Evolutionary conservation across 1,140 invertebrate species (phyloP).

Genomic region (Ptiloglossa arizonensis): DNA sequence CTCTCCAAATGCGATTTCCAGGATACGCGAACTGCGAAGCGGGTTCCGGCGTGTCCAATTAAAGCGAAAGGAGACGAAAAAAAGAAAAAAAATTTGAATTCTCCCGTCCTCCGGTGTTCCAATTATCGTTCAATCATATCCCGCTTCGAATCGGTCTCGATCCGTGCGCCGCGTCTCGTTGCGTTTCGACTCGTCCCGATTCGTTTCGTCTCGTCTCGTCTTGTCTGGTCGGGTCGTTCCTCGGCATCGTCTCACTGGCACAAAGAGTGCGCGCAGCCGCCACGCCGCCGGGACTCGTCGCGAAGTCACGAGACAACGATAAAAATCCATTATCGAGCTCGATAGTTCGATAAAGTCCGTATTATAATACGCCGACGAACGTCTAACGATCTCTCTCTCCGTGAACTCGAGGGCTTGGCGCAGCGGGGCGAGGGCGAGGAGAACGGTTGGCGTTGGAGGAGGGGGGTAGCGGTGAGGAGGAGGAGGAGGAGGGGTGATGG

Average conservation of each 20-base stretch:
- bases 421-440: no score
- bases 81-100: conserved; percentile 17
- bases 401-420: neutral
- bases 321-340: neutral
- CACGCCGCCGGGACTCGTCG: neutral
- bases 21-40: neutral
- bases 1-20: neutral
- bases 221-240: no score
- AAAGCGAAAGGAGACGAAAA: conserved; percentile 15
- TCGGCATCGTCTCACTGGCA: no score
- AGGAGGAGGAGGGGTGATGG: no score
- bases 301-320: neutral
- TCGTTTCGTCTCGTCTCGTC: no score
- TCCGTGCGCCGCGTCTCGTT: no score
- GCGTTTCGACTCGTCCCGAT: no score
- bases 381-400: neutral
- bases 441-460: no score
- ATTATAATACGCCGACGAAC: conserved; percentile 2
- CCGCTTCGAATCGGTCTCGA: conserved; percentile 5
- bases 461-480: no score
- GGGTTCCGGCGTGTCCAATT: conserved; percentile 7
- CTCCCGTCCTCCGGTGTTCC: conserved; percentile 23
- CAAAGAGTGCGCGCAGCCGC: neutral
- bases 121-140: conserved; percentile 37
- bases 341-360: neutral